phyloP scores from a whole-genome alignment of 2,888 invertebrate species.

The Sympetrum striolatum region DNA sequence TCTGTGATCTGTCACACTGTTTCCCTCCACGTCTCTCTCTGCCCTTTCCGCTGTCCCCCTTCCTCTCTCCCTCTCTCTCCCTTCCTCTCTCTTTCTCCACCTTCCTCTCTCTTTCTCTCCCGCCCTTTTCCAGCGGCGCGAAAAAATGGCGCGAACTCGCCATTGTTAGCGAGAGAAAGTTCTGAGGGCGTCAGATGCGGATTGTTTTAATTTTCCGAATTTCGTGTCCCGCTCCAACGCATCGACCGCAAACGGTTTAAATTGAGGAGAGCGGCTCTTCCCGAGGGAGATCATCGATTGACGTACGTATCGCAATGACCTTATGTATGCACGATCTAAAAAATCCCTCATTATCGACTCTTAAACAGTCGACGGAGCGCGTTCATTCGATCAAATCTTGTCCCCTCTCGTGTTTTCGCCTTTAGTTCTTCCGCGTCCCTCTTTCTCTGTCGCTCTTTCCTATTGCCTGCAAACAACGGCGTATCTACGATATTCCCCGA shows the following conservation, averaged over 20 bases:
- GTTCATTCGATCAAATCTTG: neutral
- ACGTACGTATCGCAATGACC: neutral
- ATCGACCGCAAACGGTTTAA: constrained; percentile 10
- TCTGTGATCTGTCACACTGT: neutral
- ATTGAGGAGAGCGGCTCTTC: neutral
- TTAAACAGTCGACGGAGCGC: neutral
- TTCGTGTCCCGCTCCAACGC: neutral
- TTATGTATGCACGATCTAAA: neutral
- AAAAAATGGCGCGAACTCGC: no score
- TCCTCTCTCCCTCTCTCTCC: neutral
- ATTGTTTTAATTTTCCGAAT: constrained; percentile 28
- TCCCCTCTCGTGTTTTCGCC: neutral
- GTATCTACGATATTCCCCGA: no score
- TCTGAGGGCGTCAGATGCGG: neutral
- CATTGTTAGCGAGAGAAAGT: no score
- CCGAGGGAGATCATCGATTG: neutral
- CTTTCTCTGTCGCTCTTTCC: no score
- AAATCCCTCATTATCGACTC: neutral
- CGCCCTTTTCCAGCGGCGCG: no score
- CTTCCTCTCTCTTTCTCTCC: neutral
- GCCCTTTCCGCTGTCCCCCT: neutral
- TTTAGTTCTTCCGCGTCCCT: no score
- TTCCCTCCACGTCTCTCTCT: neutral
- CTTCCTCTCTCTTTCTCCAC: neutral
- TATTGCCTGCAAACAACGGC: no score